A percentile compares a stretch with the other conserved stretches of the same genome.
Evolutionary conservation across 2,113 vertebrate genomes (phyloP).

Genomic region (Polyodon spathula): DNA sequence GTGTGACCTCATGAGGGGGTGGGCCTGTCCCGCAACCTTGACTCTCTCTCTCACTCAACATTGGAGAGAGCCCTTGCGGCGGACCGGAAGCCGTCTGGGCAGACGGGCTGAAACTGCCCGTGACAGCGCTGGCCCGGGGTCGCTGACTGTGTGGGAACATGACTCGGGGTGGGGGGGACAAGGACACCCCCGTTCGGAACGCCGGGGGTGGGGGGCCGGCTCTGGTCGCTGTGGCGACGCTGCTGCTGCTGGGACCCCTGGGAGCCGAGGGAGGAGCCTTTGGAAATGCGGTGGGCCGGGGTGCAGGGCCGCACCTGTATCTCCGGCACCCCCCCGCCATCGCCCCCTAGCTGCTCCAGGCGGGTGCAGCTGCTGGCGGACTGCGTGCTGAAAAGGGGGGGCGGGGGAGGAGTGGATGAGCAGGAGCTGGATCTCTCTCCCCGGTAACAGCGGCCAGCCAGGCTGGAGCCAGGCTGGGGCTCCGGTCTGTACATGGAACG

Average conservation of each 20-base stretch:
- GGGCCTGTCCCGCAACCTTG: too few species aligned
- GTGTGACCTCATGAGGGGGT: constrained; percentile 63
- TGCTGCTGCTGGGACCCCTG: constrained; percentile 3
- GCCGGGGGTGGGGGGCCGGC: constrained; percentile 30
- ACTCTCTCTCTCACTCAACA: too few species aligned
- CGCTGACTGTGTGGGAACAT: too few species aligned
- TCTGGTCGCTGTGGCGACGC: neutral
- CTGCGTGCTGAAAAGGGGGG: constrained; percentile 46
- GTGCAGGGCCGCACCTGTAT: constrained; percentile 55
- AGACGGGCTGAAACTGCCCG: too few species aligned
- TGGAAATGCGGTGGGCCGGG: constrained; percentile 26
- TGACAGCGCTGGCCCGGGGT: too few species aligned
- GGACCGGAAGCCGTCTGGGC: too few species aligned
- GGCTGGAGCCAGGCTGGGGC: constrained; percentile 46
- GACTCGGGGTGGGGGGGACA: too few species aligned
- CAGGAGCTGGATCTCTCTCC: constrained; percentile 87
- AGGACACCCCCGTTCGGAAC: too few species aligned
- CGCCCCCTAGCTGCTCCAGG: constrained; percentile 57
- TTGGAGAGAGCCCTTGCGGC: too few species aligned
- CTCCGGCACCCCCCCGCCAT: constrained; percentile 63
- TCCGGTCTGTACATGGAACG: constrained; percentile 37
- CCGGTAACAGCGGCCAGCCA: constrained; percentile 57
- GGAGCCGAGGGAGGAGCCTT: constrained; percentile 19
- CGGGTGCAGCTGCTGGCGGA: constrained; percentile 82
- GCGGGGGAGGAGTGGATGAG: constrained; percentile 61